Base-by-base conservation (phyloP, 2,888 invertebrate genomes). In the Lithophane leautieri region DNA sequence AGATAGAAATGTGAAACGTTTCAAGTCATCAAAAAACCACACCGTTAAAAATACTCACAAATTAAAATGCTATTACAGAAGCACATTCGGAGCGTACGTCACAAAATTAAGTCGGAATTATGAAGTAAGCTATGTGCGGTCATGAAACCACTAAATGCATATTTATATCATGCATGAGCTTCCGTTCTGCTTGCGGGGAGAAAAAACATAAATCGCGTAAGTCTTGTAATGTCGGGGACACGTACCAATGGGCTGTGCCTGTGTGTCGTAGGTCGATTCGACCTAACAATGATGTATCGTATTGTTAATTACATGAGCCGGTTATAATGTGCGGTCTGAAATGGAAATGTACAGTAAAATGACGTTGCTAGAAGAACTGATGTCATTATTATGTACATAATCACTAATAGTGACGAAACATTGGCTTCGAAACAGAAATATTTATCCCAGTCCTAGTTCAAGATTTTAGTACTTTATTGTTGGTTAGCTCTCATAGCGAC, bases 161-260 rank as follows among this genome's bases (percentile, higher is more conserved):
- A 84, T 83, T 70, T 76, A 80, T 84, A 52, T 66, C 62, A 85
- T 83, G 85, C 68, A 81, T 71, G 70, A 81, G 85, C 54, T 84
- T 85, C 82, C 73, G 82, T 72, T 73, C 58, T 73, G 78, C 67
- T 83, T 73, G 67, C 76, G 25, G 71, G 56, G 44, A 58, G 68
- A 73, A 78, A 81, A 82, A 76, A 80, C 70, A 71, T 80, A 75
- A 81, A 81, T 81, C 82, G 85, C 68, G 34, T 50, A 19, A 28
- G 22, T n/a, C 68, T 60, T 69, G 73, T 54, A 44, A 72, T 68
- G 34, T 60, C 44, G 40, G 58, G 61, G 77, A 82, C 77, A 73
- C n/a, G 68, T 73, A 77, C 70, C 70, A 70, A 71, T 62, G 65
- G 52, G 34, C 25, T 58, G 14, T 60, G 56, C 44, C 44, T 62